A percentile compares a stretch with the other conserved stretches of the same genome.
phyloP scores from a whole-genome alignment of 2,113 vertebrate species.

The Stigmatopora nigra region DNA sequence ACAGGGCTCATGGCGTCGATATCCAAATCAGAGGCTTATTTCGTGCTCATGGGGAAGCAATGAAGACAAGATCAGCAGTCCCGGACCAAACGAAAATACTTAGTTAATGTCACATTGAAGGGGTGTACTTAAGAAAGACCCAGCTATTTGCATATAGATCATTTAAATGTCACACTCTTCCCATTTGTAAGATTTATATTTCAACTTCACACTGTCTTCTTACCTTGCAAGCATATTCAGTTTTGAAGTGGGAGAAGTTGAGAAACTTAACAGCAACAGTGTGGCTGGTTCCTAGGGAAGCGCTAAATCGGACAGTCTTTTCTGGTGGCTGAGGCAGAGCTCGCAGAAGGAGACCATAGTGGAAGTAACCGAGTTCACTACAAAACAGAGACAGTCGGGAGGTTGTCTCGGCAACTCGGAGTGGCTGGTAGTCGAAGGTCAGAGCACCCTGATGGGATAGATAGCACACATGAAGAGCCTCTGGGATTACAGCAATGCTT shows the following conservation, averaged over 20 bases:
- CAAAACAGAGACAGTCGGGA: constrained; percentile 68
- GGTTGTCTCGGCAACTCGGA: constrained; percentile 63
- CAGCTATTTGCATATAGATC: background rate
- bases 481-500: background rate
- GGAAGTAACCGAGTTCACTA: constrained; percentile 71
- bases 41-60: no score
- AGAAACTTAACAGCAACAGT: constrained; percentile 67
- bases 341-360: constrained; percentile 74
- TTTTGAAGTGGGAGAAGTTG: constrained; percentile 72
- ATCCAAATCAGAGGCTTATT: no score
- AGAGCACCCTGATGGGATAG: constrained; percentile 60
- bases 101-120: background rate
- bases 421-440: constrained; percentile 78
- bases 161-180: background rate
- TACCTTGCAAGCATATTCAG: constrained; percentile 77
- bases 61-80: no score
- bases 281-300: constrained; percentile 73
- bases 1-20: no score
- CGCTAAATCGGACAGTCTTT: constrained; percentile 71
- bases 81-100: background rate
- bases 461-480: background rate
- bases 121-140: background rate
- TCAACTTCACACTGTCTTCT: constrained; percentile 2
- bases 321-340: constrained; percentile 66
- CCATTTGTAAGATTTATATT: background rate